Base-by-base conservation (phyloP, 2,888 invertebrate genomes). In the Ophion slaviceki region DNA sequence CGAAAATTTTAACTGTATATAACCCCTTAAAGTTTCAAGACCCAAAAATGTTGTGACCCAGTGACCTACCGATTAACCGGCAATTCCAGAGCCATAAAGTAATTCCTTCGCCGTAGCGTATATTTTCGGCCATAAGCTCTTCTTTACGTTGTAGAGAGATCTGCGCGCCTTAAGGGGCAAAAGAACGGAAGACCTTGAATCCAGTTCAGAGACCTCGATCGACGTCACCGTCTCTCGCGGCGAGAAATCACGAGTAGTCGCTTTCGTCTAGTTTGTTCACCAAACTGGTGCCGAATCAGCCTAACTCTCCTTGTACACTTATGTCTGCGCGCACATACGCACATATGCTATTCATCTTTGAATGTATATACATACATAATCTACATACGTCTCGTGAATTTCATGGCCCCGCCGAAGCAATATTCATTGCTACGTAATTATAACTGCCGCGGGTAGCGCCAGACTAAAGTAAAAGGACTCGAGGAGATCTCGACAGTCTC, bases 201-300 rank as follows among this genome's bases (percentile, higher is more conserved):
- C 28, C 75, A 59, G 86, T 86, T 86, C 86, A 86, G 64, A 84
- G 86, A 86, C 86, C 86, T 79, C 86, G 86, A 86, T 86, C 80
- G 74, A 78, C 80, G 75, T 79, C 36, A 80, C 53, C 40, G 76
- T 82, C 66, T 40, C 68, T 61, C 62, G 53, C 62, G 11, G 24
- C 62, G 62, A 80, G 78, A 81, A 86, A 83, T 81, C 75, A 77
- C 75, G 70, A 61, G 24, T 71, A 75, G 74, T 71, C 62, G 66
- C 40, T 72, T 68, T 72, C 68, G 74, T 82, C 70, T 78, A 80
- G n/a, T 66, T 84, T 72, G 72, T 80, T 77, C 78, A 86, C 83
- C 28, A 83, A 86, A 74, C 80, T 75, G 17, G 40, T 67, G 57
- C 17, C 67, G 76, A 86, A 83, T 83, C 74, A 78, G 75, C 59